Evolutionary conservation across 2,113 vertebrate genomes (phyloP), one percentile per base, ranked within the genome.

Genomic region (Artemisiospiza belli): DNA sequence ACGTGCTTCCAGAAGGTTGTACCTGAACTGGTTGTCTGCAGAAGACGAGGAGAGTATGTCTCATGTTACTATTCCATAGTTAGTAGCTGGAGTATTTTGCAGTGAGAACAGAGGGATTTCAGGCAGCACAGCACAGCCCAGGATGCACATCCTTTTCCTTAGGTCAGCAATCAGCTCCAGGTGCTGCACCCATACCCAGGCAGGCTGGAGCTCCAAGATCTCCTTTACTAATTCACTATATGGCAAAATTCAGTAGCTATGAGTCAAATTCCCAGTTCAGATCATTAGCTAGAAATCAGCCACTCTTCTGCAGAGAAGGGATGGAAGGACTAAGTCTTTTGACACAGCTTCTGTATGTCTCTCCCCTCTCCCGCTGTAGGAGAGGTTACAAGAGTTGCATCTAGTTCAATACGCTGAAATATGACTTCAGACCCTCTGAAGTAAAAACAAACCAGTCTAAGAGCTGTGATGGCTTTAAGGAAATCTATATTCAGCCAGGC

Each of bases 31-130:
- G 57, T 41, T 24, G 11, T 35, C 66, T 87, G 62, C 67, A 83
- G 59, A 64, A 10, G 46, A 41, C 25, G 37, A 33, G 3, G 4
- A 8, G 14, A 39, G 5, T 27, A 67, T 0, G 0, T 58, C 62
- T 49, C 70, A 41, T 41, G 47, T 44, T 44, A n/a, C 37, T 41
- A 9, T 59, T 68, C 33, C 1, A 3, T 10, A 76, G 47, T 67
- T 52, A 69, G 30, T 30, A 73, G 19, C 37, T 59, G 54, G 35
- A 35, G 27, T 19, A 30, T 66, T 84, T 52, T 83, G 49, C 54
- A 49, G 35, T 9, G 35, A 72, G 49, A 75, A 68, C 12, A 44
- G 63, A 83, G 44, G 44, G 14, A 51, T 64, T 94, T 87, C 61
- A 75, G 57, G 9, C 12, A 64, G 57, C 43, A 78, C 47, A 52